A percentile compares a stretch with the other conserved stretches of the same genome.
Evolutionary conservation across 2,888 invertebrate genomes (phyloP).

Genomic region (Bruchidius siliquastri): DNA sequence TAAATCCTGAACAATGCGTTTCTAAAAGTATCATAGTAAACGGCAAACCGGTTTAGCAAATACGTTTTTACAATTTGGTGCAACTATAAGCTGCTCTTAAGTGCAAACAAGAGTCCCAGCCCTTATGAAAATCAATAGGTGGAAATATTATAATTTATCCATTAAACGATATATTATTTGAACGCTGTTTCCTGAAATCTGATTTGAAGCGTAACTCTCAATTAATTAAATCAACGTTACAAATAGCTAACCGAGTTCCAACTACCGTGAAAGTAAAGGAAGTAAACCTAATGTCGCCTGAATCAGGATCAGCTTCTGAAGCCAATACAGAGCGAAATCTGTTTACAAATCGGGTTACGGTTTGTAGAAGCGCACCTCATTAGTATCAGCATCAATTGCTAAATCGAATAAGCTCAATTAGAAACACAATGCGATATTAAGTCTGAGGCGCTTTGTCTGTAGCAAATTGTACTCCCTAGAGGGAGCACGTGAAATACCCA

Average conservation of each 20-base stretch:
- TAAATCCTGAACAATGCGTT: too few species aligned
- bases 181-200: constrained; percentile 6
- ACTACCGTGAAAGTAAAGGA: neutral
- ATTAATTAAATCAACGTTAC: neutral
- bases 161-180: too few species aligned
- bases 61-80: too few species aligned
- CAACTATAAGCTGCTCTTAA: too few species aligned
- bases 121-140: too few species aligned
- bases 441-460: neutral
- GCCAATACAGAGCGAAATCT: neutral
- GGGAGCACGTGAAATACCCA: neutral
- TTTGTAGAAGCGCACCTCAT: neutral
- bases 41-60: too few species aligned
- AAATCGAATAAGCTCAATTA: neutral
- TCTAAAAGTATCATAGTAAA: too few species aligned
- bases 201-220: neutral
- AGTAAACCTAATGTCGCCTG: neutral
- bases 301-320: neutral
- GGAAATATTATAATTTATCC: too few species aligned
- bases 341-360: neutral
- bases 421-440: neutral
- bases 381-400: neutral
- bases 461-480: neutral
- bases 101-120: too few species aligned
- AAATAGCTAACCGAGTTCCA: neutral